Evolutionary conservation across 2,797 vertebrate species (phyloP).

Genomic region (Apogon hyalosoma): DNA sequence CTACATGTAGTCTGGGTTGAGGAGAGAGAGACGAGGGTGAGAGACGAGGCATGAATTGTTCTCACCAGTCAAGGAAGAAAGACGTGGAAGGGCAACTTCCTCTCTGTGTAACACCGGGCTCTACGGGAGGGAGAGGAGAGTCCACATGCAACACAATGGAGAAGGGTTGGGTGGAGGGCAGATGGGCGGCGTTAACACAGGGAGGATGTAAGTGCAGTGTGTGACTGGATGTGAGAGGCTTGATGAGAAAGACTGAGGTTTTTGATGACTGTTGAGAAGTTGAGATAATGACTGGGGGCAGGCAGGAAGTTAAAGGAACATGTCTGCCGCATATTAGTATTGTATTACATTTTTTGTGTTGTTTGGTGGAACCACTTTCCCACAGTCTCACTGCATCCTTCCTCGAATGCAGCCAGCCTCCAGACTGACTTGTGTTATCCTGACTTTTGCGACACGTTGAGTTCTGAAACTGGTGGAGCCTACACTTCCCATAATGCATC

Average conservation of each 20-base stretch:
- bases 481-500: too few relatives aligned
- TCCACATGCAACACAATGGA: conserved; percentile 69
- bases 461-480: too few relatives aligned
- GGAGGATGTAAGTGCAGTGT: conserved; percentile 62
- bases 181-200: conserved; percentile 53
- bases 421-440: too few relatives aligned
- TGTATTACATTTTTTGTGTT: conserved; percentile 19
- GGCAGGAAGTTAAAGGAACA: conserved; percentile 14
- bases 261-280: conserved; percentile 24
- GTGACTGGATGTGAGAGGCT: conserved; percentile 44
- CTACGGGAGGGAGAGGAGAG: conserved; percentile 62
- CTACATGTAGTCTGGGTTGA: conserved; percentile 19
- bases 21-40: conserved; percentile 47
- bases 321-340: conserved; percentile 11
- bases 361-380: conserved; percentile 35
- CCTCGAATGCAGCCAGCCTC: too few relatives aligned
- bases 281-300: conserved; percentile 29
- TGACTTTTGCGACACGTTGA: too few relatives aligned
- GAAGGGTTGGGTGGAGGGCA: conserved; percentile 50
- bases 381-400: conserved; percentile 23
- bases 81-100: conserved; percentile 83
- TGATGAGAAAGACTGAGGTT: conserved; percentile 33
- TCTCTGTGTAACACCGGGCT: conserved; percentile 55
- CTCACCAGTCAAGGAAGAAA: conserved; percentile 71
- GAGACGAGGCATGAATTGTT: conserved; percentile 75